phyloP scores from a whole-genome alignment of 2,797 vertebrate species.

The Saguinus oedipus region DNA sequence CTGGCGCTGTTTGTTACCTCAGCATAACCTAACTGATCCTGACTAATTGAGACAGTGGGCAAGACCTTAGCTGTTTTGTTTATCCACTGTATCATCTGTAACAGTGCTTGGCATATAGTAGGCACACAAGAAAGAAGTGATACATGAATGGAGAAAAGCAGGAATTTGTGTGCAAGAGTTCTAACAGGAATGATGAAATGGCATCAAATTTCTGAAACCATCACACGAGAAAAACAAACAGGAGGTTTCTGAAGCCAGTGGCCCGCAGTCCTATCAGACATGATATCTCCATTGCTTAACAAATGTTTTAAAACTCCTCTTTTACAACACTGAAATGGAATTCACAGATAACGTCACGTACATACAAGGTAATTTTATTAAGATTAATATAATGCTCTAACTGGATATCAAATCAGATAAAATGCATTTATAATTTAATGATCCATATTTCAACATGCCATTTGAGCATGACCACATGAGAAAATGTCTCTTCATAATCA shows the following conservation, averaged over 20 bases:
- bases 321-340: background rate
- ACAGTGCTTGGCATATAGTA: background rate
- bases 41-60: background rate
- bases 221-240: too few relatives aligned
- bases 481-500: fast-evolving
- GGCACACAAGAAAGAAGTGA: fast-evolving
- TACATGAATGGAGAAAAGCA: too few relatives aligned
- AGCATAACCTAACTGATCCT: background rate
- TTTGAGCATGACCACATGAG: background rate
- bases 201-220: background rate
- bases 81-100: too few relatives aligned
- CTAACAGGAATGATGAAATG: too few relatives aligned
- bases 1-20: background rate
- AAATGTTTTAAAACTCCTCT: background rate
- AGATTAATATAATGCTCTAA: background rate
- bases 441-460: background rate
- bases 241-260: fast-evolving
- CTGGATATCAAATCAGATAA: background rate
- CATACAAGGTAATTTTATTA: background rate
- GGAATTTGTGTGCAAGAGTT: background rate
- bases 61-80: background rate
- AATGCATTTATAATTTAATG: background rate
- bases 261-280: background rate
- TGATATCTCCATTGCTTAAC: background rate
- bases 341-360: background rate